Evolutionary conservation across 1,140 invertebrate genomes (phyloP).

Genomic region (Carcinoscorpius rotundicauda): DNA sequence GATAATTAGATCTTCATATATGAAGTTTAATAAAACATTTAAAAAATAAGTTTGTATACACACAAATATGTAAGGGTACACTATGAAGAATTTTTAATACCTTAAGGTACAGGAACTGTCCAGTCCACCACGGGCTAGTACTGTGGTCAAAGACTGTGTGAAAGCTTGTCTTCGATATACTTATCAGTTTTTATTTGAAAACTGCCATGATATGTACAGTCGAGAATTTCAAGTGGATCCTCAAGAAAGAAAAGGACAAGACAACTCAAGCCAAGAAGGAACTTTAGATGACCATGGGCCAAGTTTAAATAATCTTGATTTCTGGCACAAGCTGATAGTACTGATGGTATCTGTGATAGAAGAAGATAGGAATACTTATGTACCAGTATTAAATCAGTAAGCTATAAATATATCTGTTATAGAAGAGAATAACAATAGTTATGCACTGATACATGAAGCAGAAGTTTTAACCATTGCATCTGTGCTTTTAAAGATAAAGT

Average conservation of each 20-base stretch:
- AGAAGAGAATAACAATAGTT: constrained; percentile 96
- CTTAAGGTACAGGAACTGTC: constrained; percentile 43
- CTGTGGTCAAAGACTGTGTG: constrained; percentile 43
- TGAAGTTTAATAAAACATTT: too few relatives aligned
- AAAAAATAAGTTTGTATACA: too few relatives aligned
- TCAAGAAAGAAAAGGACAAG: constrained; percentile 30
- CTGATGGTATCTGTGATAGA: constrained; percentile 43
- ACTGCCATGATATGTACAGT: constrained; percentile 37
- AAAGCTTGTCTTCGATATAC: constrained; percentile 42
- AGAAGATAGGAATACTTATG: constrained; percentile 41
- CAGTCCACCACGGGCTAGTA: constrained; percentile 40
- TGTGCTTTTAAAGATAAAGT: too few relatives aligned
- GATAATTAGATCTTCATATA: too few relatives aligned
- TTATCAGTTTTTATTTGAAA: constrained; percentile 38
- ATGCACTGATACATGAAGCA: constrained; percentile 95
- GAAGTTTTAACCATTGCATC: constrained; percentile 31
- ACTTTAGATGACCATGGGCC: constrained; percentile 15
- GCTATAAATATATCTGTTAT: constrained; percentile 71
- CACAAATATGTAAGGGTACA: too few relatives aligned
- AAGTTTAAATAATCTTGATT: constrained; percentile 32
- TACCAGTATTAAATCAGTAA: constrained; percentile 41
- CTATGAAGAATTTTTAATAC: neutral
- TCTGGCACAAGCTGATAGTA: constrained; percentile 41
- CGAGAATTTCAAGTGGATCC: constrained; percentile 34
- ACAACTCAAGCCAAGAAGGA: neutral